These are phyloP conservation scores for Muntiacus reevesi DNA, from an alignment of 2,113 vertebrate species.

Conservation along the genomic window DNA sequence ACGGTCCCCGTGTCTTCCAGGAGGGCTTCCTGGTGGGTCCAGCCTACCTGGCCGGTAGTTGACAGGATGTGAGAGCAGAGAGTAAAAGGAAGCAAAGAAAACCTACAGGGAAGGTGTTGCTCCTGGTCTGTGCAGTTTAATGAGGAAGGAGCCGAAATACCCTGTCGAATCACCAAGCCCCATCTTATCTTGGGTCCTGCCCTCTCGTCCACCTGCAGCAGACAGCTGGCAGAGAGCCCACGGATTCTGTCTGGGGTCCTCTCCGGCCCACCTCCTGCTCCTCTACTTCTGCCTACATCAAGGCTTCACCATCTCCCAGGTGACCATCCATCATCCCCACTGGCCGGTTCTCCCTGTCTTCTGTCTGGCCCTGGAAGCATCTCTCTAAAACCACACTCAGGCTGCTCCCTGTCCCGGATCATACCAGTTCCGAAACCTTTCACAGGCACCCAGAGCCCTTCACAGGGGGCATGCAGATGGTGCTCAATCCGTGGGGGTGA, in stretches of 20 bases:
- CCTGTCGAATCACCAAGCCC: not conserved
- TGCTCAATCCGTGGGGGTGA: rapidly evolving
- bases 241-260: not conserved
- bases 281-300: rapidly evolving
- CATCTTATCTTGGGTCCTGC: not conserved
- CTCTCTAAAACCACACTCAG: not conserved
- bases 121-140: not conserved
- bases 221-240: not conserved
- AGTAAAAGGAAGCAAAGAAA: not conserved
- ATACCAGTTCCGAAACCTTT: not conserved
- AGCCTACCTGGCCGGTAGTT: not conserved
- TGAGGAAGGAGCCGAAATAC: too few relatives aligned
- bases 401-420: not conserved
- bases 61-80: too few relatives aligned
- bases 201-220: not conserved
- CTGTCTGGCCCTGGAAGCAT: not conserved
- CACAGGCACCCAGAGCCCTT: not conserved
- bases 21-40: not conserved
- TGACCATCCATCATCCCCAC: rapidly evolving
- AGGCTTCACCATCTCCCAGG: not conserved
- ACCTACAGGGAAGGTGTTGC: not conserved
- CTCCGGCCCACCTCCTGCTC: too few relatives aligned
- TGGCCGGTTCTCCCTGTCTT: not conserved
- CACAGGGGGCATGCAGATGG: rapidly evolving
- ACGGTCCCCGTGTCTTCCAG: rapidly evolving